phyloP scores from a whole-genome alignment of 92 coral and sea anemone species.

The Porites rus region DNA sequence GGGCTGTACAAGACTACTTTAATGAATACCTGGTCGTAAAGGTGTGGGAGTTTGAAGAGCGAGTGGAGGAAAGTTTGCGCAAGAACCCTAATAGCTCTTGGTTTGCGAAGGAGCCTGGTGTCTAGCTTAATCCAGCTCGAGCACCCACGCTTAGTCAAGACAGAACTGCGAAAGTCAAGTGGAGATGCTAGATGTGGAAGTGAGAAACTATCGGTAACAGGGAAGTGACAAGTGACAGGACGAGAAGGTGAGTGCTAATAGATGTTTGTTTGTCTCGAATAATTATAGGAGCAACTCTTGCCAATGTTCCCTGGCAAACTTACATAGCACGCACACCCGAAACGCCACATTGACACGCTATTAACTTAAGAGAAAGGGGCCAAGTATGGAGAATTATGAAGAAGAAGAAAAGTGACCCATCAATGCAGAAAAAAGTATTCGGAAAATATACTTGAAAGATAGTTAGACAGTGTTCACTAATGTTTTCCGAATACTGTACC shows the following conservation, averaged over 20 bases:
- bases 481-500: slow-evolving; percentile 32
- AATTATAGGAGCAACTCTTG: no score
- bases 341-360: slow-evolving; percentile 12
- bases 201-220: no score
- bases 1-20: background rate
- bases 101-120: background rate
- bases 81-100: background rate
- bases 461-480: slow-evolving; percentile 9
- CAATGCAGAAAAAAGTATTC: slow-evolving; percentile 16
- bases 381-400: background rate
- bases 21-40: background rate
- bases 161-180: no score
- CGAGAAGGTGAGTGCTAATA: no score
- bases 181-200: no score
- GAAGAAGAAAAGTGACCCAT: slow-evolving; percentile 23
- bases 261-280: no score
- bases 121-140: no score
- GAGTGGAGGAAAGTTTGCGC: slow-evolving; percentile 15
- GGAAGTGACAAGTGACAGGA: no score
- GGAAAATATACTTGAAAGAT: slow-evolving; percentile 6
- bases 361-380: slow-evolving; percentile 28
- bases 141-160: no score
- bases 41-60: slow-evolving; percentile 16
- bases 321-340: no score
- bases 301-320: no score